A percentile compares a stretch with the other conserved stretches of the same genome.
Conservation (phyloP, 2,113 vertebrate genomes). For the Hemichromis elongatus region DNA sequence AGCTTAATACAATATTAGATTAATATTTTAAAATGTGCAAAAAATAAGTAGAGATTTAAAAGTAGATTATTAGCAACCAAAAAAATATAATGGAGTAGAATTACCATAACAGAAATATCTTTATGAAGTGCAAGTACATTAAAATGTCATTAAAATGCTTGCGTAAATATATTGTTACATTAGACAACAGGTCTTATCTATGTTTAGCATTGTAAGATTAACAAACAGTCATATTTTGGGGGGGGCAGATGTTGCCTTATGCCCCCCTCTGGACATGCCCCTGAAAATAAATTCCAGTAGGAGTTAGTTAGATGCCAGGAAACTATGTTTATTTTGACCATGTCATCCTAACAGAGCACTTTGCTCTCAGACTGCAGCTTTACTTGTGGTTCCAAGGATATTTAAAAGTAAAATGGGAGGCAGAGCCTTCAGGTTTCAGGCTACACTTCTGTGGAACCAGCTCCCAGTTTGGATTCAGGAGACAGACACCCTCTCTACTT, state of each 20-base stretch:
- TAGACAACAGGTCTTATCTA: not conserved
- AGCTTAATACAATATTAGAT: not conserved
- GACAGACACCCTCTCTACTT: not conserved
- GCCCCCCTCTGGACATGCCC: not conserved
- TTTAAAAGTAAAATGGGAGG: not conserved
- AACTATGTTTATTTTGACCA: not conserved
- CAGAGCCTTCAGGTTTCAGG: not conserved
- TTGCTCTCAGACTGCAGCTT: not conserved
- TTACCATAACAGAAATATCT: not conserved
- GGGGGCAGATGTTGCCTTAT: not conserved
- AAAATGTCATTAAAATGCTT: not conserved
- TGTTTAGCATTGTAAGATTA: not conserved
- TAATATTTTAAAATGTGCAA: not conserved
- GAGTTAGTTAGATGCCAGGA: not conserved
- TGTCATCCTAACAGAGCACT: not conserved
- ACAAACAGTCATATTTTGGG: not conserved
- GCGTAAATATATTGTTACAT: not conserved
- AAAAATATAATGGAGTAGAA: not conserved
- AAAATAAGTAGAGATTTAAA: not conserved
- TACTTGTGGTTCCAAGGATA: not conserved
- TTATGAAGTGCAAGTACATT: not conserved
- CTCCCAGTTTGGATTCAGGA: not conserved
- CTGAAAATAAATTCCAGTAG: not conserved
- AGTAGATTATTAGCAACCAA: not conserved
- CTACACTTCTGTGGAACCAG: not conserved